A percentile compares a stretch with the other conserved stretches of the same genome.
phyloP scores from a whole-genome alignment of 2,113 vertebrate species.

The Pipa parva region DNA sequence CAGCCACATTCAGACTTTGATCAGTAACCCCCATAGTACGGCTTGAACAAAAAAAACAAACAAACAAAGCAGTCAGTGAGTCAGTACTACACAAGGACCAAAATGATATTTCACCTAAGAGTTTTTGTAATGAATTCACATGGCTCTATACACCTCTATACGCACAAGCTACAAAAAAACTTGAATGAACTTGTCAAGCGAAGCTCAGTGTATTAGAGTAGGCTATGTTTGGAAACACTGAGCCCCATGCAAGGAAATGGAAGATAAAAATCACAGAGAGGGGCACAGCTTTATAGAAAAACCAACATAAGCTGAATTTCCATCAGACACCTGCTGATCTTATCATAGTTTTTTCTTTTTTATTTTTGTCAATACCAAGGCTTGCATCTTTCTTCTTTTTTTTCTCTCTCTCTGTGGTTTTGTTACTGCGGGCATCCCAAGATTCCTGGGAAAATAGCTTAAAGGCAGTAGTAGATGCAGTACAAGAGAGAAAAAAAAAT shows the following conservation, averaged over 20 bases:
- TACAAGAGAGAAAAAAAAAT: neutral
- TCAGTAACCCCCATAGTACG: too few relatives aligned
- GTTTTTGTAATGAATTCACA: slow-evolving; percentile 19
- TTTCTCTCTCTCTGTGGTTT: slow-evolving; percentile 1
- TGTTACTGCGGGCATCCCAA: neutral
- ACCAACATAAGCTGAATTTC: slow-evolving; percentile 32
- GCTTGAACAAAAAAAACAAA: too few relatives aligned
- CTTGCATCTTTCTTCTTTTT: slow-evolving; percentile 20
- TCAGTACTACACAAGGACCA: neutral
- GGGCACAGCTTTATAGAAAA: slow-evolving; percentile 34
- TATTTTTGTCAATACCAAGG: slow-evolving; percentile 15
- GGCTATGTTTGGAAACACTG: slow-evolving; percentile 35
- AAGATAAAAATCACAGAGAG: slow-evolving; percentile 36
- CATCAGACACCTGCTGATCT: slow-evolving; percentile 41
- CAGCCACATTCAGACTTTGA: too few relatives aligned
- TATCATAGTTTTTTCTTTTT: slow-evolving; percentile 35
- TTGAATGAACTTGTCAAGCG: slow-evolving; percentile 42
- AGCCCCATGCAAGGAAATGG: slow-evolving; percentile 33
- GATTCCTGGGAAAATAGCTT: neutral
- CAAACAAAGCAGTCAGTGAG: too few relatives aligned
- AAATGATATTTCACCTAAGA: slow-evolving; percentile 20
- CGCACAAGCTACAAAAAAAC: slow-evolving; percentile 6
- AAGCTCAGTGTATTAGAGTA: slow-evolving; percentile 27
- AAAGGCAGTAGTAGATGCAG: neutral
- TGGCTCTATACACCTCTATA: neutral